Evolutionary conservation across 2,888 invertebrate species (phyloP).

Genomic region (Poecilobothrus nobilitatus): DNA sequence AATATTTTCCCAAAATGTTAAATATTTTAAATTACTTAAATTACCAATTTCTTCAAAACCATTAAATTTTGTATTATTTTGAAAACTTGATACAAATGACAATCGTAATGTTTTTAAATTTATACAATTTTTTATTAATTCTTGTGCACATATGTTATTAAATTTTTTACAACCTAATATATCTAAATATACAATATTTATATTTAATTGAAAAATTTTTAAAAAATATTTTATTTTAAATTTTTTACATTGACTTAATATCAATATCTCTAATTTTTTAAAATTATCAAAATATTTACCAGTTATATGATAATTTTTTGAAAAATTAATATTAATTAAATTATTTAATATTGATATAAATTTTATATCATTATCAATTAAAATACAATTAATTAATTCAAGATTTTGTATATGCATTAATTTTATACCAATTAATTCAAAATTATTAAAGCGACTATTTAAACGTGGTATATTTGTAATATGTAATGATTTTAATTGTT

Average conservation of each 20-base stretch:
- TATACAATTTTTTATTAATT: not conserved
- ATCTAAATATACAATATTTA: not conserved
- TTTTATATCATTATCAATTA: not conserved
- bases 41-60: not conserved
- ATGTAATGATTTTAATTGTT: not conserved
- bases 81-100: not conserved
- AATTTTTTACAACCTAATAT: slow-evolving; percentile 1
- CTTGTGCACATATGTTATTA: not conserved
- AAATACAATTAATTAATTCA: not conserved
- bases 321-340: not conserved
- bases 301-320: not conserved
- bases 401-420: not conserved
- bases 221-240: slow-evolving; percentile 1
- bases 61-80: not conserved
- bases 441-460: not conserved
- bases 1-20: slow-evolving; percentile 3
- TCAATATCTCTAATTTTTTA: not conserved
- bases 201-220: not conserved
- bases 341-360: not conserved
- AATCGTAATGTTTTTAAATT: not conserved
- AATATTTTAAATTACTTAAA: not conserved
- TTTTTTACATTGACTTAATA: not conserved
- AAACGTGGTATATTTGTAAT: not conserved
- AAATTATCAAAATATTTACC: not conserved
- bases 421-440: not conserved